Evolutionary conservation across 2,888 invertebrate species (phyloP).

Genomic region (Drosophila prostipennis): DNA sequence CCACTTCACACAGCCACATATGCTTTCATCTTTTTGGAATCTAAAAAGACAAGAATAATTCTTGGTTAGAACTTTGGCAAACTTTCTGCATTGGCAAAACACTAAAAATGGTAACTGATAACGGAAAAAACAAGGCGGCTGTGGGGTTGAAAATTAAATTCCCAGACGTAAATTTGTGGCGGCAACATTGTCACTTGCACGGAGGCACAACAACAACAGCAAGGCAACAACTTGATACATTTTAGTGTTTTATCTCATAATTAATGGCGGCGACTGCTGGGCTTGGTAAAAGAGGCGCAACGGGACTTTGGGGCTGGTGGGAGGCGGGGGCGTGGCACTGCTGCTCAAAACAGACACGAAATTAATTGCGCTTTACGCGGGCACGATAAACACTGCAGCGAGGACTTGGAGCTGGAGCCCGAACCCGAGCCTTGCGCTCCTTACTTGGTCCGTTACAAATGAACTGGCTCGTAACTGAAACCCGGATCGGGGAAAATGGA

Average conservation of each 20-base stretch:
- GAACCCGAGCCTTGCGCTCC: constrained; percentile 15
- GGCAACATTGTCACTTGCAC: constrained; percentile 69
- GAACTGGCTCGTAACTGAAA: constrained; percentile 60
- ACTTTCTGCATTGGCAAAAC: constrained; percentile 15
- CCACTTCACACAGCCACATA: constrained; percentile 18
- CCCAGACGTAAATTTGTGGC: constrained; percentile 72
- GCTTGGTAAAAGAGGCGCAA: constrained; percentile 24
- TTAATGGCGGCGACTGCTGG: constrained; percentile 69
- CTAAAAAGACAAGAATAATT: constrained; percentile 28
- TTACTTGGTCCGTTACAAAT: constrained; percentile 65
- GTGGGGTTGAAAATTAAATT: constrained; percentile 50
- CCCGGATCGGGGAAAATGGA: constrained; percentile 34
- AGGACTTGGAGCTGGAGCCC: constrained; percentile 6
- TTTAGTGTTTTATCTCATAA: constrained; percentile 80
- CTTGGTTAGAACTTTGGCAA: constrained; percentile 18
- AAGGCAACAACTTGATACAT: constrained; percentile 77
- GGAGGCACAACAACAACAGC: constrained; percentile 24
- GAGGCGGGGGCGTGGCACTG: constrained; percentile 52
- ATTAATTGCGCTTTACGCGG: constrained; percentile 79
- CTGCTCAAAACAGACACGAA: constrained; percentile 72
- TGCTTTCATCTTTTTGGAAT: constrained; percentile 12
- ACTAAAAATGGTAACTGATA: constrained; percentile 24
- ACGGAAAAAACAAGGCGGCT: constrained; percentile 21
- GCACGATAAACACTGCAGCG: constrained; percentile 71
- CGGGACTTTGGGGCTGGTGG: neutral